Evolutionary conservation across 2,888 invertebrate genomes (phyloP), one percentile per base, ranked within the genome.

Genomic region (Chloroclysta siterata): DNA sequence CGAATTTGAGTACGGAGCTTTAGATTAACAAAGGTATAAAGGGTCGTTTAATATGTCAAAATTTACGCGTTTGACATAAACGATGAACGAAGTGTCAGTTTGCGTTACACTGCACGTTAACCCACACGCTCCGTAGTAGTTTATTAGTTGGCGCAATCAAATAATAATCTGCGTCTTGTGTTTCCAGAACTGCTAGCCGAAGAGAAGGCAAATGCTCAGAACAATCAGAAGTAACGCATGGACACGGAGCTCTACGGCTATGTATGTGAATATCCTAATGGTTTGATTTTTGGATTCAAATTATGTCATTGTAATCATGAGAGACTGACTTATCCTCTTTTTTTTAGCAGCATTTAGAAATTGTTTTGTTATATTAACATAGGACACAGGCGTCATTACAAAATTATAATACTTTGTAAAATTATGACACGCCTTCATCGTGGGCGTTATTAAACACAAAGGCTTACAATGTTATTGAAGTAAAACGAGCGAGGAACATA

Each of bases 341-440:
- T 84, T 89, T 86, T 85, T 89, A 89, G 89, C 88, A 87, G 90
- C 89, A 88, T 90, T 90, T 90, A 89, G 85, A 81, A 85, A 87
- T 84, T 85, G 82, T 85, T 87, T 84, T 85, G 82, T 88, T 87
- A 81, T 81, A 83, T 81, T 65, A 50, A 60, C 63, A 56, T 67
- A 67, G 67, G 58, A 56, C 61, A 55, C 39, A 47, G 39, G 46
- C 42, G 55, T 53, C 51, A 60, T 57, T 51, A 58, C 51, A 58
- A 79, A 81, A 77, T 79, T 78, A 77, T 75, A 58, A 57, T 50
- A 56, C 51, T 56, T 78, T 81, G 33, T 50, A n/a, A 44, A 44
- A 17, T 10, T 2, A 46, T 46, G 10, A 15, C 15, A 11, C 33
- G 78, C 77, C 76, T 73, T 78, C 74, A 75, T 68, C 73, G 22